Base-by-base conservation (phyloP, 2,113 vertebrate species). In the Upupa epops region DNA sequence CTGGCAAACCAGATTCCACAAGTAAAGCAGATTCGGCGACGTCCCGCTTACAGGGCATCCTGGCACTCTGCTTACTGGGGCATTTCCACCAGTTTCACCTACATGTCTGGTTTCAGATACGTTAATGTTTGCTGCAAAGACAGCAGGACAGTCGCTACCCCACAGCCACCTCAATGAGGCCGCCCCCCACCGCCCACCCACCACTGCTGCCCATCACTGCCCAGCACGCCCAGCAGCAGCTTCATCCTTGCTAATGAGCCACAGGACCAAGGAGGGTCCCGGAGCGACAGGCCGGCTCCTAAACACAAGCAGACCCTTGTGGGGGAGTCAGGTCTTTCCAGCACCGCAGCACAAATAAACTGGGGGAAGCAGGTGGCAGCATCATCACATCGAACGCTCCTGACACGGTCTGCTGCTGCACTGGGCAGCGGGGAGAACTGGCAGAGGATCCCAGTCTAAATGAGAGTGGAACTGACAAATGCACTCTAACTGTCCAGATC, bases 391-490 rank as follows among this genome's bases (percentile, higher is more conserved):
- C 0, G 1, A 69, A 54, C 48, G 6, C 52, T 17, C 31, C 16
- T 8, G 29, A 48, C n/a, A 10, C 17, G 17, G 11, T 2, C 25
- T 11, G 6, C 3, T 2, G 4, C 70, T 70, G 52, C 26, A 5
- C 48, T 9, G 61, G 66, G 31, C 37, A 18, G 8, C 1, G 24
- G 45, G 12, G 76, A 69, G 74, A 74, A 54, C 32, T 58, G 70
- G 73, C 70, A 49, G 55, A 2, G 36, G 26, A 25, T 31, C 52
- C 81, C 58, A 11, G 61, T 40, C 70, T 63, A 54, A 86, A 26
- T 11, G 20, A 11, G 91, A 95, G 83, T 26, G 36, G 58, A 88
- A 60, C 45, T 61, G 93, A 84, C 70, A 91, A 51, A 78, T 8
- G 11, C 5, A 63, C 25, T 48, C 17, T 65, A 81, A 86, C 34